These are phyloP conservation scores for Drosophila biarmipes DNA, from an alignment of 1,140 invertebrate species.

Conservation along the genomic window DNA sequence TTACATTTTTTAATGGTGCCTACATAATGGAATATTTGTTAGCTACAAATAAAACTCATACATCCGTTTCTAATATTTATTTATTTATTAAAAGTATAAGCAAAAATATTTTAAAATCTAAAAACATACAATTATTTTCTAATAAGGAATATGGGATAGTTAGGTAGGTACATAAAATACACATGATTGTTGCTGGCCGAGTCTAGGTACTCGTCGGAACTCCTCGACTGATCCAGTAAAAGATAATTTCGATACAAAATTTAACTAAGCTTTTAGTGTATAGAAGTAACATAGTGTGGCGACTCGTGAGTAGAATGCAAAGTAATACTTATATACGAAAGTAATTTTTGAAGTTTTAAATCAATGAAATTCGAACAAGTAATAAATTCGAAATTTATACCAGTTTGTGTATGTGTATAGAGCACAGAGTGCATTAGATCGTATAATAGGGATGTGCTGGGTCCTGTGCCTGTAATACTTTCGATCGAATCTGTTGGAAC, in stretches of 20 bases:
- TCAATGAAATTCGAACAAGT: slow-evolving; percentile 52
- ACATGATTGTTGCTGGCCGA: slow-evolving; percentile 21
- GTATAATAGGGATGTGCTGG: slow-evolving; percentile 10
- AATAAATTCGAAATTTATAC: slow-evolving; percentile 63
- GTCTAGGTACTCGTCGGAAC: neutral
- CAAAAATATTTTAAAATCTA: slow-evolving; percentile 32
- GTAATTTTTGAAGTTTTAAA: slow-evolving; percentile 18
- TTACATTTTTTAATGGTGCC: too few species aligned
- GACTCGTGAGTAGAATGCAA: slow-evolving; percentile 20
- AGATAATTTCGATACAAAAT: slow-evolving; percentile 16
- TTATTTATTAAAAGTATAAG: slow-evolving; percentile 48
- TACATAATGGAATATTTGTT: neutral
- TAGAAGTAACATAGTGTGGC: slow-evolving; percentile 4
- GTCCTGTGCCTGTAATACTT: slow-evolving; percentile 53
- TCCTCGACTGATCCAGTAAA: slow-evolving; percentile 3
- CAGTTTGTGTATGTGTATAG: slow-evolving; percentile 8
- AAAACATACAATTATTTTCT: slow-evolving; percentile 38
- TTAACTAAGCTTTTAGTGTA: slow-evolving; percentile 17
- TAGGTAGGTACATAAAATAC: slow-evolving; percentile 50
- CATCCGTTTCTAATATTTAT: slow-evolving; percentile 16
- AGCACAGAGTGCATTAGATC: slow-evolving; percentile 21
- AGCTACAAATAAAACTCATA: neutral
- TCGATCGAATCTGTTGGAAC: slow-evolving; percentile 10
- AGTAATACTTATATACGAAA: slow-evolving; percentile 60
- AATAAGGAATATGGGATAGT: slow-evolving; percentile 37